Base-by-base conservation (phyloP, 2,797 vertebrate species). In the Denticeps clupeoides region DNA sequence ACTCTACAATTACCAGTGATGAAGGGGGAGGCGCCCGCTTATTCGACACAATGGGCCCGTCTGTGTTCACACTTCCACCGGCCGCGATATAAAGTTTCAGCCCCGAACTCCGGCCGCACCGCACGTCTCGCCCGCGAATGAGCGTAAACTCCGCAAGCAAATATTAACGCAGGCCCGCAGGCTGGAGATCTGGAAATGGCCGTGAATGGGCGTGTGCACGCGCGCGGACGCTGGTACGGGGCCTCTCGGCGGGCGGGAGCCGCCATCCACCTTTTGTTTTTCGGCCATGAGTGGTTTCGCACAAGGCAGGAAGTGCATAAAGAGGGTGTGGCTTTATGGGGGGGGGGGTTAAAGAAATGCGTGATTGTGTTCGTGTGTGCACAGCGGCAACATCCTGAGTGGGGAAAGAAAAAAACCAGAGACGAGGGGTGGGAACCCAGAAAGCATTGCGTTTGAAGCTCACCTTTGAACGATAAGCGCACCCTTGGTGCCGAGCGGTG, bases 211-310 rank as follows among this genome's bases (percentile, higher is more conserved):
- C 31, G 33, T 12, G 15, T 31, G 32, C n/a, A 49, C 58, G 53
- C 54, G 37, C 24, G 44, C 41, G 35, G 26, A 44, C 19, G 29
- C 29, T 45, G 16, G 50, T 49, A 55, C 48, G 31, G 40, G 53
- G 53, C 40, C 60, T 74, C 72, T 13, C 51, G 16, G 47, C n/a
- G 37, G 25, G 21, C 11, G 41, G 15, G 31, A 51, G 43, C 69
- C 66, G 79, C 85, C 44, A 83, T 82, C 81, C 80, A 80, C 75
- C 78, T 79, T 83, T 85, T 83, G 80, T 82, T 80, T n/a, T 81
- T 64, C 73, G 64, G 57, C 1, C 45, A 49, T 29, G 65, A 53
- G 12, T 60, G 64, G 63, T 74, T 71, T 69, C 71, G 75, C 70
- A 64, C 60, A 68, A 41, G 63, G 65, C 78, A 78, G 78, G 79